A percentile compares a stretch with the other conserved stretches of the same genome.
Conservation (phyloP, 2,797 vertebrate genomes). For the Epinephelus coioides region DNA sequence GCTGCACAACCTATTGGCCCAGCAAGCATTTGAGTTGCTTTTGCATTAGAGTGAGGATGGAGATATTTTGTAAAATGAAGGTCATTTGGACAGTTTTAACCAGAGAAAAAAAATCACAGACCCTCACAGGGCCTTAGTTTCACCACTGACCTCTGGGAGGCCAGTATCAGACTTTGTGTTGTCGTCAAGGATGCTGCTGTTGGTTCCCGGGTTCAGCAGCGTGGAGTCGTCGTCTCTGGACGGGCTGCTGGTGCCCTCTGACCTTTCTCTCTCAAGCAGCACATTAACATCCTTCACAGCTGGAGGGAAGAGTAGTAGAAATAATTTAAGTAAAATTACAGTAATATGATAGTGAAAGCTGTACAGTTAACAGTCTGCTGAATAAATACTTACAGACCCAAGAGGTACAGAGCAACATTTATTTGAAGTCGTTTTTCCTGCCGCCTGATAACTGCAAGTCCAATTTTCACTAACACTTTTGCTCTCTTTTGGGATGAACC, state of each 20-base stretch:
- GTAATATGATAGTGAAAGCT: neutral
- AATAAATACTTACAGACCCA: neutral
- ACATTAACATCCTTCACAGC: constrained; percentile 90
- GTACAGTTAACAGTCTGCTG: neutral
- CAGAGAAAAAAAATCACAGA: no score
- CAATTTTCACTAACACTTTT: neutral
- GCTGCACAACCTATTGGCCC: no score
- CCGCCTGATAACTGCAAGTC: no score
- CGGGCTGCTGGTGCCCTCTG: constrained; percentile 88
- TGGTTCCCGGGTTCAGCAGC: constrained; percentile 89
- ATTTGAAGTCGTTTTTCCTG: neutral
- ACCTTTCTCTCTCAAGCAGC: constrained; percentile 89
- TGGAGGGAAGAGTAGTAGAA: constrained; percentile 19
- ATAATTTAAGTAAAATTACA: neutral
- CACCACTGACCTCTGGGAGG: constrained; percentile 86
- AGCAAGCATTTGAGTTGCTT: no score
- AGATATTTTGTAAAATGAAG: no score
- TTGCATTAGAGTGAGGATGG: no score
- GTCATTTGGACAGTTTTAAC: no score
- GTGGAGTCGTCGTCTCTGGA: constrained; percentile 92
- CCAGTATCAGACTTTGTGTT: constrained; percentile 87
- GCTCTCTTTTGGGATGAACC: neutral
- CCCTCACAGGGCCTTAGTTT: neutral
- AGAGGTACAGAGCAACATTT: neutral
- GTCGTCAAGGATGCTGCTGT: constrained; percentile 91